Base-by-base conservation (phyloP, 2,888 invertebrate species). In the Clanis bilineata region DNA sequence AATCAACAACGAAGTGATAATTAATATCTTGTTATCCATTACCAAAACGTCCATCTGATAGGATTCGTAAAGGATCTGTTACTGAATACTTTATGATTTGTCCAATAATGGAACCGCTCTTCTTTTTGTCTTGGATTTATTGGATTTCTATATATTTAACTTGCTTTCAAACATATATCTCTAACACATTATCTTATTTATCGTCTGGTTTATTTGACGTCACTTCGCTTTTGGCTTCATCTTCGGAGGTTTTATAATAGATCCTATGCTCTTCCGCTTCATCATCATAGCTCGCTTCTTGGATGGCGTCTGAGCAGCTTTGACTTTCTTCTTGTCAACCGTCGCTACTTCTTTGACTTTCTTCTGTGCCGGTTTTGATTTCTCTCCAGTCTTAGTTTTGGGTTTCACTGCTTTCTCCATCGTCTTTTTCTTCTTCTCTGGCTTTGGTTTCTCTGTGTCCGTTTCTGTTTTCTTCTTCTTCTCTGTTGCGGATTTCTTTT, bases 231-330 rank as follows among this genome's bases (percentile, higher is more conserved):
- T 83, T 0, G 90, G 90, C 22, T 83, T 89, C 90, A 91, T 90
- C 77, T 85, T 89, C 0, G 90, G 90, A 10, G 84, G 76, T 72
- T 89, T 90, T 36, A 88, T 86, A 0, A 90, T 87, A 0, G 86
- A 83, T 0, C 89, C 89, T 0, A 88, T 80, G 21, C 90, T 90
- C 66, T 85, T 90, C 22, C 90, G 71, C 61, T 82, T 88, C 70
- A 80, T 77, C 69, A 86, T 77, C 44, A 68, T 67, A 0, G 66
- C 63, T 3, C 70, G 72, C 63, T 84, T 88, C 67, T 88, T 85
- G 28, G 73, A 45, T n/a, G 86, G 82, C 61, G 84, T 79, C 51
- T 67, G 62, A 18, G 61, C 51, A 0, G 47, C 66, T 57, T 77
- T 76, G 7, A 38, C n/a, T 38, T 47, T 47, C 25, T 25, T 56